Evolutionary conservation across 2,888 invertebrate genomes (phyloP), one percentile per base, ranked within the genome.

Genomic region (Xestia rhomboidea): DNA sequence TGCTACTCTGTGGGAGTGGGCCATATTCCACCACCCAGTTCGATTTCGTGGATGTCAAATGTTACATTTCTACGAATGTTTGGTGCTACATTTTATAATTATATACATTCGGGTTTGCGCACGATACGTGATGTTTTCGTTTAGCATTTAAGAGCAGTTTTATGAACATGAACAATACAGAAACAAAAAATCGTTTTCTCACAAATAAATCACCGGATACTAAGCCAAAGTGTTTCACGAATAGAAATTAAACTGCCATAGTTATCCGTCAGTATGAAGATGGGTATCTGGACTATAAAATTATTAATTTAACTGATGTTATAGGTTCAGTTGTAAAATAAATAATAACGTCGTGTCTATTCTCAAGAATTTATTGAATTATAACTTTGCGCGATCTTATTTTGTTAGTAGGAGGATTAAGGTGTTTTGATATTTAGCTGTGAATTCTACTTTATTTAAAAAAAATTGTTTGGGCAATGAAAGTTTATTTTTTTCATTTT

Each of bases 301-400:
- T 90, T 90, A 90, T 90, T 91, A 91, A 91, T 89, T 89, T 87
- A 86, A 84, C 72, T 82, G 78, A 85, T 85, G 75, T 86, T 89
- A 86, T 83, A 84, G 86, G 81, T 85, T 81, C 83, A 84, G 83
- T 86, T 90, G 88, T 88, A 90, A 89, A 90, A 92, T 92, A 93
- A 93, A 92, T 92, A 92, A 89, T 90, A 87, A 86, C 81, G 79
- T 90, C 92, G 92, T 92, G 92, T 80, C 89, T 75, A 87, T 87
- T 90, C 88, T 78, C 87, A 87, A 87, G 89, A 89, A 90, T 90
- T 92, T 93, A 93, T 92, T 92, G 93, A 93, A 93, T 93, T 93
- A 93, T 90, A 92, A 90, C 89, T 91, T 89, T 74, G 91, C 88
- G 89, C 89, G 90, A 91, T 91, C 88, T 90, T 89, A 90, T 91